A percentile compares a stretch with the other conserved stretches of the same genome.
These are phyloP conservation scores for Dolomedes plantarius DNA, from an alignment of 2,888 invertebrate genomes.

Conservation along the genomic window DNA sequence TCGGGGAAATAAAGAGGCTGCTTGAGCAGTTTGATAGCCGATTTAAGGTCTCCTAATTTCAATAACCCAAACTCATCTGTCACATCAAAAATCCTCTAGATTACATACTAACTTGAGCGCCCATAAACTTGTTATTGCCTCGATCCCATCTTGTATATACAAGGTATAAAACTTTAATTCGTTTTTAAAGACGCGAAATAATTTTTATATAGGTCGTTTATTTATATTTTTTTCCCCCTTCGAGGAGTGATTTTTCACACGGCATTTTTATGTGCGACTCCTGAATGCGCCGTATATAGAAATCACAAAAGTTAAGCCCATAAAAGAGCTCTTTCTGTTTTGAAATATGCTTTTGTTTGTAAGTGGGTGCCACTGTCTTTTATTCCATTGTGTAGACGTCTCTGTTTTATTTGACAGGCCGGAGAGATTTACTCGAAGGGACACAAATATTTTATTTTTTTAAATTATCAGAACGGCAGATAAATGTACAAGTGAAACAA, in stretches of 20 bases:
- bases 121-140: constrained; percentile 64
- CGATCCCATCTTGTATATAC: constrained; percentile 46
- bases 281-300: constrained; percentile 42
- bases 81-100: constrained; percentile 64
- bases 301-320: constrained; percentile 32
- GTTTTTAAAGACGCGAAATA: constrained; percentile 65
- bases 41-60: constrained; percentile 69
- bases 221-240: constrained; percentile 3
- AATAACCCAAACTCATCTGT: constrained; percentile 56
- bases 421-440: constrained; percentile 39
- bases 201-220: constrained; percentile 58
- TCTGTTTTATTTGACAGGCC: constrained; percentile 49
- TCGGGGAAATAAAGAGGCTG: constrained; percentile 37
- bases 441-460: constrained; percentile 69
- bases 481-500: constrained; percentile 36
- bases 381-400: constrained; percentile 27
- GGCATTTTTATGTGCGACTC: constrained; percentile 43
- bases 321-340: constrained; percentile 22
- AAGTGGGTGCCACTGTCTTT: constrained; percentile 15
- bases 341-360: constrained; percentile 61
- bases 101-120: constrained; percentile 36
- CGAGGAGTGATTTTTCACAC: constrained; percentile 12
- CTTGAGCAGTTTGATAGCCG: constrained; percentile 62
- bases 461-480: constrained; percentile 59
- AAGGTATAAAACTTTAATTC: constrained; percentile 69